These are phyloP conservation scores for Protaetia brevitarsis DNA, from an alignment of 1,140 invertebrate genomes.

Conservation along the genomic window DNA sequence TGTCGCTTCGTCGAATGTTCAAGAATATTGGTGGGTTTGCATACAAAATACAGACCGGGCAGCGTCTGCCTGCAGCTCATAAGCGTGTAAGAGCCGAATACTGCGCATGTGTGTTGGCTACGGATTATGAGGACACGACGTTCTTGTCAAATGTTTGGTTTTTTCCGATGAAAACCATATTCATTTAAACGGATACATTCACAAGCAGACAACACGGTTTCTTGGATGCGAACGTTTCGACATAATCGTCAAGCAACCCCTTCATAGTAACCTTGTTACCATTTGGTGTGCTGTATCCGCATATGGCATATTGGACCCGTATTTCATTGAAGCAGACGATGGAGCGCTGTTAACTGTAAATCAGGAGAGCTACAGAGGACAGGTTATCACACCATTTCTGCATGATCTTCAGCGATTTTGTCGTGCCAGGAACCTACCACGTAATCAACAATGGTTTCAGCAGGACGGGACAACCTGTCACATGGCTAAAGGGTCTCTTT, in stretches of 20 bases:
- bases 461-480: background rate
- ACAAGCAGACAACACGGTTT: background rate
- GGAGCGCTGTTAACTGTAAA: background rate
- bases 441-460: background rate
- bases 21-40: background rate
- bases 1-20: background rate
- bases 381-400: background rate
- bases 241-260: background rate
- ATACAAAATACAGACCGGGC: background rate
- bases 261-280: background rate
- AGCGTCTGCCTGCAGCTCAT: background rate
- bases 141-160: background rate
- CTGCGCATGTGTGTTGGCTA: background rate
- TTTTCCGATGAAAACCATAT: background rate
- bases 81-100: background rate
- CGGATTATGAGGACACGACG: background rate
- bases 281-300: background rate
- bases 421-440: background rate
- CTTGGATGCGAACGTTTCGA: background rate
- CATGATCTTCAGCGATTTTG: background rate
- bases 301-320: background rate
- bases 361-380: background rate
- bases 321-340: background rate
- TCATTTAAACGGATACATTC: background rate
- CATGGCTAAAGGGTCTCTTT: background rate